phyloP scores from a whole-genome alignment of 2,797 vertebrate genomes.

The Crenuchus spilurus region DNA sequence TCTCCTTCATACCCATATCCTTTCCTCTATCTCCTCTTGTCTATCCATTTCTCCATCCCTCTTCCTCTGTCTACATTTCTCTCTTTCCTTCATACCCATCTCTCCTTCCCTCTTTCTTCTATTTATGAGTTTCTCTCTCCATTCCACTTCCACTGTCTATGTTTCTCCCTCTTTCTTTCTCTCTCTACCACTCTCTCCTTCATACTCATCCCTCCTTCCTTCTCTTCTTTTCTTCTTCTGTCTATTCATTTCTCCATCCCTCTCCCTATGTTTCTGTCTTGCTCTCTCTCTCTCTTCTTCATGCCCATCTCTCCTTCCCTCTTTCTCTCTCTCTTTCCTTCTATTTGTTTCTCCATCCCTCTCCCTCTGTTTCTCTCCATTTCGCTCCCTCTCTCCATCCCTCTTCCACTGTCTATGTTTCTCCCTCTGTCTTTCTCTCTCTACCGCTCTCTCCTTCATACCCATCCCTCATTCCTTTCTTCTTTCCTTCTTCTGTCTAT shows the following conservation, averaged over 20 bases:
- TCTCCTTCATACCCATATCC: not conserved
- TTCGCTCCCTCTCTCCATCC: constrained; percentile 13
- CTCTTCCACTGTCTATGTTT: not conserved
- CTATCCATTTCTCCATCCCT: not conserved
- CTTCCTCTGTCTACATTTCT: no score
- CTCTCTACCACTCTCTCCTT: constrained; percentile 9
- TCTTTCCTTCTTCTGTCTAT: not conserved
- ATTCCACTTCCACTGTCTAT: no score
- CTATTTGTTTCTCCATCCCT: not conserved
- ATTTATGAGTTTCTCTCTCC: not conserved
- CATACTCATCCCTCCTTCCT: constrained; percentile 19
- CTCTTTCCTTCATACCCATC: no score
- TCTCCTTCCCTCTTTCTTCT: no score
- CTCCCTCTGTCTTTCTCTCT: constrained; percentile 24
- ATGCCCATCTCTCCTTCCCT: not conserved
- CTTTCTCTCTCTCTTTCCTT: not conserved
- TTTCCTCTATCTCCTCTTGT: not conserved
- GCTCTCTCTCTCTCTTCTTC: not conserved
- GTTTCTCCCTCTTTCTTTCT: not conserved
- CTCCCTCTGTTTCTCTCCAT: not conserved
- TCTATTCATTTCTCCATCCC: constrained; percentile 48
- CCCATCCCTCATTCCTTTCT: not conserved
- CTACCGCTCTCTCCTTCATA: not conserved
- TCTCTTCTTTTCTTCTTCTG: constrained; percentile 19
- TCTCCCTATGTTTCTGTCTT: constrained; percentile 45